Evolutionary conservation across 2,888 invertebrate species (phyloP).

Genomic region (Carpatolechia fugitivella): DNA sequence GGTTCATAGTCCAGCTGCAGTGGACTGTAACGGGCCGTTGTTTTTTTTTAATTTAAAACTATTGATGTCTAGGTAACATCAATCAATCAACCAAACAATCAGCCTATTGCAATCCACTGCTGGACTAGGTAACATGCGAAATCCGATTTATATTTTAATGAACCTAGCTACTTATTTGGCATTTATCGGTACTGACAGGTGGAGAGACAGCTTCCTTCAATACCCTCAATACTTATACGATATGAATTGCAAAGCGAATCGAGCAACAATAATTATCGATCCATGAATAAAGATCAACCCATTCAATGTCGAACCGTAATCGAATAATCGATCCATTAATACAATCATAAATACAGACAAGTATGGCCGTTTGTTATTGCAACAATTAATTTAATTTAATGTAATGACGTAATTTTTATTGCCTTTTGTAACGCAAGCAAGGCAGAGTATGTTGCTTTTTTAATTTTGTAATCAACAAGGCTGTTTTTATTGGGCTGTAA

Average conservation of each 20-base stretch:
- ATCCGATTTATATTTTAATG: no score
- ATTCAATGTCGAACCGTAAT: constrained; percentile 28
- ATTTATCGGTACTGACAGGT: constrained; percentile 22
- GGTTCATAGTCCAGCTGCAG: no score
- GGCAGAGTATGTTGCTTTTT: neutral
- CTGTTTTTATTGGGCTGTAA: neutral
- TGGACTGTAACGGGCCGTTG: no score
- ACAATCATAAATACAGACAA: constrained; percentile 26
- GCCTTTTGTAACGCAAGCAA: constrained; percentile 5
- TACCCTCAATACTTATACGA: neutral
- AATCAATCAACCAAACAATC: no score
- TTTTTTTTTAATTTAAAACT: no score
- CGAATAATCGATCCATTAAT: constrained; percentile 29
- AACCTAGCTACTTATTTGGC: no score
- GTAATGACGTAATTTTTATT: constrained; percentile 16
- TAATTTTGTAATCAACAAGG: neutral
- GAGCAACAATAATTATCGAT: constrained; percentile 27
- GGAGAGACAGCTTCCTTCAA: constrained; percentile 10
- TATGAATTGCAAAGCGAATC: neutral
- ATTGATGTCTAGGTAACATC: no score
- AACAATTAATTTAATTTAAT: constrained; percentile 19
- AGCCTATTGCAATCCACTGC: no score
- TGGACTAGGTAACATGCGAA: no score
- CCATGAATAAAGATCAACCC: constrained; percentile 39
- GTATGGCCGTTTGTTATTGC: constrained; percentile 28